Percentiles rank a stretch among this genome's conserved stretches.
Conservation (phyloP, 2,113 vertebrate genomes). For the Aix galericulata region DNA sequence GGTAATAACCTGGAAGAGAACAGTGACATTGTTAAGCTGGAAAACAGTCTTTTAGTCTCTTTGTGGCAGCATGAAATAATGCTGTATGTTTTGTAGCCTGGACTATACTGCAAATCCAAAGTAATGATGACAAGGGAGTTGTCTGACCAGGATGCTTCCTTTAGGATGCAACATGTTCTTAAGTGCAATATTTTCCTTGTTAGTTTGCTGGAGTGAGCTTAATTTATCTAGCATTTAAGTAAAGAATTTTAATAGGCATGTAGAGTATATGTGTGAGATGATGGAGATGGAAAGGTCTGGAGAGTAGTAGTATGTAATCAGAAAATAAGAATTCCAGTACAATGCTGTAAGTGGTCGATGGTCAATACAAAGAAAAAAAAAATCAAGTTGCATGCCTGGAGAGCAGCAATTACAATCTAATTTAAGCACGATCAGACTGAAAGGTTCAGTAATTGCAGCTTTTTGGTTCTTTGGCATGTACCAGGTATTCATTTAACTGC, state of each 20-base stretch:
- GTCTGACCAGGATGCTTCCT: not conserved
- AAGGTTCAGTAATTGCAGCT: not conserved
- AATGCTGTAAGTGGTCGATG: not conserved
- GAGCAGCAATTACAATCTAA: not conserved
- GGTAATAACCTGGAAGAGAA: not conserved
- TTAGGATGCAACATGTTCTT: not conserved
- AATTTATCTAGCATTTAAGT: not conserved
- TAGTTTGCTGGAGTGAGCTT: not conserved
- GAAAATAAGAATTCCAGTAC: not conserved
- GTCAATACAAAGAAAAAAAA: not conserved
- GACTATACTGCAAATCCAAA: not conserved
- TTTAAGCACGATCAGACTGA: not conserved
- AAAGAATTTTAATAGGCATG: not conserved
- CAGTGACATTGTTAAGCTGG: not conserved
- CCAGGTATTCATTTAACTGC: not conserved
- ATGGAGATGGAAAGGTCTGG: not conserved
- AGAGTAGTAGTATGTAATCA: not conserved
- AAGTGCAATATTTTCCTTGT: accelerated
- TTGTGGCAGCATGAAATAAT: not conserved
- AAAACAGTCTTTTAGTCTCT: not conserved
- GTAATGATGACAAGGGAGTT: not conserved
- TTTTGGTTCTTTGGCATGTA: not conserved
- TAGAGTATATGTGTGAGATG: not conserved
- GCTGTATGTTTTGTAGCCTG: not conserved
- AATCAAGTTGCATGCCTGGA: not conserved